Conservation (phyloP, 2,888 invertebrate genomes). For the Esperia sulphurella region DNA sequence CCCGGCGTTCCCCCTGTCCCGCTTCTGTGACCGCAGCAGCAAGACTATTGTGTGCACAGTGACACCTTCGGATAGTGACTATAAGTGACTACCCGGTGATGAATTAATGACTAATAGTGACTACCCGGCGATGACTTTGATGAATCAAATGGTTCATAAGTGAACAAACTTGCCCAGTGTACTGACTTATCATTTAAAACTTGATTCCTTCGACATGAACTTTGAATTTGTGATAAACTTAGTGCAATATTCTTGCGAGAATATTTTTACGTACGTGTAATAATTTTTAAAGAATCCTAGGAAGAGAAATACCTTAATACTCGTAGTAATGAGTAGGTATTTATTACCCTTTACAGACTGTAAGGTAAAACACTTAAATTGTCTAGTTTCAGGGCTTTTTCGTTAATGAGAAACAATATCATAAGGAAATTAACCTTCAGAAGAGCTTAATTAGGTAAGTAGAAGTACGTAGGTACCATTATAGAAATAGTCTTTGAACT, state of each 20-base stretch:
- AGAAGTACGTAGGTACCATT: constrained; percentile 3
- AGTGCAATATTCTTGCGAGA: constrained; percentile 57
- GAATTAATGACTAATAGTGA: background rate
- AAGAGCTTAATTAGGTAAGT: constrained; percentile 2
- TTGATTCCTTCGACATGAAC: constrained; percentile 29
- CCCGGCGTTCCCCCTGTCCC: constrained; percentile 68
- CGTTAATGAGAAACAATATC: constrained; percentile 18
- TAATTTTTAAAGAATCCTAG: background rate
- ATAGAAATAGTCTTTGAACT: constrained; percentile 30
- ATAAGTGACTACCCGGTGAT: constrained; percentile 16
- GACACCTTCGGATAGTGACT: constrained; percentile 39
- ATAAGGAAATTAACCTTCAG: too few relatives aligned
- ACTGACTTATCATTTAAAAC: constrained; percentile 18
- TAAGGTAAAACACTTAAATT: constrained; percentile 31
- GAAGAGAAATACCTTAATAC: constrained; percentile 28
- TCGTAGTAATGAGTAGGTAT: constrained; percentile 30
- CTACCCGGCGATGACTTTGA: background rate
- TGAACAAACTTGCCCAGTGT: background rate
- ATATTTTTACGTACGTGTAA: constrained; percentile 19
- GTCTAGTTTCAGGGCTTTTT: constrained; percentile 33
- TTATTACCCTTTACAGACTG: constrained; percentile 17
- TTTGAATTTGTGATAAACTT: constrained; percentile 55
- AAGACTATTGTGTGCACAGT: constrained; percentile 48
- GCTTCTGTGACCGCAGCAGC: constrained; percentile 71
- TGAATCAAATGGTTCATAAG: background rate